Evolutionary conservation across 2,113 vertebrate genomes (phyloP).

Genomic region (Chitala chitala): DNA sequence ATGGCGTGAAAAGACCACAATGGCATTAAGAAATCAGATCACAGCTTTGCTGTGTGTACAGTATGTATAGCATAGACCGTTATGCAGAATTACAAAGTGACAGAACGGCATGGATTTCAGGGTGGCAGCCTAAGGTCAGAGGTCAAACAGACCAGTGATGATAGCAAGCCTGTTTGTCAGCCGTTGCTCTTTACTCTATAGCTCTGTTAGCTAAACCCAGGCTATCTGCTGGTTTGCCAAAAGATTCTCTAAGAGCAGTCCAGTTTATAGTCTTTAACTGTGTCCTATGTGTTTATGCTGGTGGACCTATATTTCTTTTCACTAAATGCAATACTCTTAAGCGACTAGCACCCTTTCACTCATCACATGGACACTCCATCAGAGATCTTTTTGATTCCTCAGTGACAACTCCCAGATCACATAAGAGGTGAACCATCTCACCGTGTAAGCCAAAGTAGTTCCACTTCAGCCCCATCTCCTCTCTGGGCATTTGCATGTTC

Average conservation of each 20-base stretch:
- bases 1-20: not conserved
- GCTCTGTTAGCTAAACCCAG: not conserved
- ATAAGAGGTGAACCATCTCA: not conserved
- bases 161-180: not conserved
- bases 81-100: too few relatives aligned
- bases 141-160: conserved; percentile 32
- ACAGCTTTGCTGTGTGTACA: not conserved
- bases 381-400: not conserved
- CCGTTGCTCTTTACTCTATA: conserved; percentile 21
- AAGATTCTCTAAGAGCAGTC: not conserved
- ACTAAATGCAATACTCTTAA: conserved; percentile 4
- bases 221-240: not conserved
- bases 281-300: not conserved
- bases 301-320: not conserved
- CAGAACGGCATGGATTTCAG: conserved; percentile 4
- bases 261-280: conserved; percentile 1
- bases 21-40: not conserved
- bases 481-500: not conserved
- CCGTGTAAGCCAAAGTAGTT: conserved; percentile 22
- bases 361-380: not conserved
- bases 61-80: too few relatives aligned
- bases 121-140: conserved; percentile 28
- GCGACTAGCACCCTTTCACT: conserved; percentile 6
- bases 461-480: not conserved
- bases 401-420: conserved; percentile 15